Percentiles rank a stretch among this genome's conserved stretches.
phyloP scores from a whole-genome alignment of 2,113 vertebrate genomes.

The Tetrax tetrax region DNA sequence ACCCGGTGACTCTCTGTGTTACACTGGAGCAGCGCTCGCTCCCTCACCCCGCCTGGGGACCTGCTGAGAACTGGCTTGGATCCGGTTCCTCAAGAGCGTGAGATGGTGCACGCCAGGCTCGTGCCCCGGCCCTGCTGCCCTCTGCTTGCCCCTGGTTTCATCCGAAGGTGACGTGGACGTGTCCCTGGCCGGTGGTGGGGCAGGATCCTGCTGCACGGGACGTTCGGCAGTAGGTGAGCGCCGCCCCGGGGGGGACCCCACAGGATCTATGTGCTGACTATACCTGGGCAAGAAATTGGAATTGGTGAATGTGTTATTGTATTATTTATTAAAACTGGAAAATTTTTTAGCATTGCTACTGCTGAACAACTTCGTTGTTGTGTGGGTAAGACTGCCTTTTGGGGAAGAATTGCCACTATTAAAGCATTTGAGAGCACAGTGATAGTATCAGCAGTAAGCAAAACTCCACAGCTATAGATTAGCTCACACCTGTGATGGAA shows the following conservation, averaged over 20 bases:
- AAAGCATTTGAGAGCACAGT: background rate
- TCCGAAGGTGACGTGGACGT: fast-evolving
- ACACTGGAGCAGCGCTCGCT: background rate
- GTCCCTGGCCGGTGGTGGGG: fast-evolving
- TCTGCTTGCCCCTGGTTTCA: background rate
- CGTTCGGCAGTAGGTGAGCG: fast-evolving
- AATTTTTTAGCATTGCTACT: background rate
- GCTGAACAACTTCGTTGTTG: background rate
- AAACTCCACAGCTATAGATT: background rate
- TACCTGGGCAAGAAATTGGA: background rate
- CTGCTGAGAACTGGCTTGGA: background rate
- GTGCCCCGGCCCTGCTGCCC: background rate
- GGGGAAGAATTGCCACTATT: background rate
- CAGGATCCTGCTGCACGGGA: background rate
- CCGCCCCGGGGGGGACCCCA: fast-evolving
- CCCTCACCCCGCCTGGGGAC: background rate
- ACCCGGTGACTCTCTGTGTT: fast-evolving
- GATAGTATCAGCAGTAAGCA: background rate
- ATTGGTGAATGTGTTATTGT: background rate
- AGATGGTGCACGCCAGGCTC: background rate
- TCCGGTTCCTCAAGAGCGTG: background rate
- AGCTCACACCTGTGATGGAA: background rate
- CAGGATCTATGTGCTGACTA: background rate
- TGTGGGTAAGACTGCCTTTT: background rate
- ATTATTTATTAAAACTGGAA: background rate